Evolutionary conservation across 2,797 vertebrate genomes (phyloP), one percentile per base, ranked within the genome.

Genomic region (Propithecus perrieri): DNA sequence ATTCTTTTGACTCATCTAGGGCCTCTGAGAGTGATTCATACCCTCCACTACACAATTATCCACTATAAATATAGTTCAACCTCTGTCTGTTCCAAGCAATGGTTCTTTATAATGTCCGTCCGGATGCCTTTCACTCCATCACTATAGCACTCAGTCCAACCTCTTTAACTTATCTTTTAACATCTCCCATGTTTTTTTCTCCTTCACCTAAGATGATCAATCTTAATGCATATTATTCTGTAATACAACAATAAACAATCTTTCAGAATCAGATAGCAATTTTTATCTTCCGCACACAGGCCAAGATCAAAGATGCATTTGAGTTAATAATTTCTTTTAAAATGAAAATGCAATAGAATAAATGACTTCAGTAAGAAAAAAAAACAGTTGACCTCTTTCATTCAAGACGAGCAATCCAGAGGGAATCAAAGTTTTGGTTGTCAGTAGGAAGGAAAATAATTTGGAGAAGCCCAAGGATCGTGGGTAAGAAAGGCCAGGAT

Each of bases 1-100:
- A 94, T 89, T 96, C 80, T 94, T 95, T 92, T 94, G 87, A 95
- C 90, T 97, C 96, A 97, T 85, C 46, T 24, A 84, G 57, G 87
- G 88, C 97, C 90, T 95, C 90, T 90, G 87, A 92, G 91, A 59
- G 81, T 96, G 91, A 97, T 67, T 98, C 97, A 96, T 85, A 93
- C 85, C 76, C 85, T 94, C 85, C 2, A 11, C 85, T 90, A 90
- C 75, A 87, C 81, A 94, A 95, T 95, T 95, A 97, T 86, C 85
- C 80, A 94, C 88, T 85, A 94, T 83, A 95, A 96, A 92, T 93
- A 96, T 78, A 96, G 88, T 43, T 88, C 76, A 81, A 57, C 89
- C 80, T 96, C 92, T 80, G 67, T 86, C 75, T 96, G 12, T 88
- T 85, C 85, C 53, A 88, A 88, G 92, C 72, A 87, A n/a, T 83